Base-by-base conservation (phyloP, 2,797 vertebrate species). In the Tapera naevia region DNA sequence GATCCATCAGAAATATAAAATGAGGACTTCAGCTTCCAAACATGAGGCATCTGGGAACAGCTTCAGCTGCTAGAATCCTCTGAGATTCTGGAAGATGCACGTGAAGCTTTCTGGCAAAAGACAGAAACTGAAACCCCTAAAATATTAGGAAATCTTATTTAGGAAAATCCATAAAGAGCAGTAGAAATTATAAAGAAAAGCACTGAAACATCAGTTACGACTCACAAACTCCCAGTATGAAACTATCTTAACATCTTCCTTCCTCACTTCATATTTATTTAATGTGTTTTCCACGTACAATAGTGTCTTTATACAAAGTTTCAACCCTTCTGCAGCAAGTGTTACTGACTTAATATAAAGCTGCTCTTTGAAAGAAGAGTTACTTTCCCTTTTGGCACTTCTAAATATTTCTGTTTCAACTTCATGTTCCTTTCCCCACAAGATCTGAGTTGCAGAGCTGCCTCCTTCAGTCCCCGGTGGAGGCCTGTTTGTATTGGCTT, bases 401-500 rank as follows among this genome's bases (percentile, higher is more conserved):
- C 80, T 88, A 91, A 93, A 87, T 95, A 85, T 60, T 96, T 93
- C 87, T 91, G 48, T 80, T 94, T 94, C 5, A 4, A 74, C 51
- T 88, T 84, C 2, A 4, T 57, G 78, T 51, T 93, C 43, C 58
- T 84, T 79, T 76, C 18, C 72, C 51, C 39, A 8, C 39, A 90
- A 93, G 94, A 91, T 86, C 51, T 91, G 85, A 58, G 60, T 56
- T 80, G 56, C 32, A 62, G 61, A 79, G 65, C 76, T 60, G 32
- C 78, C 93, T 92, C 50, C 74, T 94, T 81, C 73, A n/a, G 66
- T 69, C 69, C 65, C 83, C 7, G 16, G 51, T 61, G 82, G 86
- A 91, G n/a, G 58, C 56, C 70, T 86, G 35, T 92, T 96, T 96
- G 73, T 93, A 56, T 81, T 87, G 65, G 62, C 89, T 96, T 96